Conservation (phyloP, 1,140 invertebrate genomes). For the Drosophila pruinosa region DNA sequence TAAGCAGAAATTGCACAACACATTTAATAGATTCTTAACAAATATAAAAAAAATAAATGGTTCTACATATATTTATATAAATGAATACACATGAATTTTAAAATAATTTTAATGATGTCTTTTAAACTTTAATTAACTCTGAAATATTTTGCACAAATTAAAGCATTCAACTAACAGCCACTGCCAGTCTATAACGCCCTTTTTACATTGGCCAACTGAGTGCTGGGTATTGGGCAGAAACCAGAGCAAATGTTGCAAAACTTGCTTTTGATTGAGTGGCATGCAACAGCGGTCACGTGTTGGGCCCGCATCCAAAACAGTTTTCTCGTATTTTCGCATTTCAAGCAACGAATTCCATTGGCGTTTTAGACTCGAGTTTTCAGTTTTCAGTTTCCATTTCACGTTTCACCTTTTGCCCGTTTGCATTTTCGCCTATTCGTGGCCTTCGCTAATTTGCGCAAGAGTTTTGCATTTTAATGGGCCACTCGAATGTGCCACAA, state of each 20-base stretch:
- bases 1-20: too few species aligned
- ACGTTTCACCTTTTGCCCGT: neutral
- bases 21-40: too few species aligned
- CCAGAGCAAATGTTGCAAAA: slow-evolving; percentile 16
- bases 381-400: slow-evolving; percentile 1
- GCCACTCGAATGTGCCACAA: neutral
- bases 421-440: neutral
- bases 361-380: neutral
- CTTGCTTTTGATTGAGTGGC: slow-evolving; percentile 39
- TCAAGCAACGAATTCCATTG: neutral
- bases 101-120: too few species aligned
- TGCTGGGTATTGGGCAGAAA: neutral
- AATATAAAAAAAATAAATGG: too few species aligned
- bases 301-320: neutral
- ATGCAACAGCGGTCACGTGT: slow-evolving; percentile 37
- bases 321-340: slow-evolving; percentile 1
- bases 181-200: neutral
- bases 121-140: too few species aligned
- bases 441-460: slow-evolving; percentile 51
- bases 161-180: too few species aligned
- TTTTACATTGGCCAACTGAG: too few species aligned
- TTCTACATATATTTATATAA: too few species aligned
- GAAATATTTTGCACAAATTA: too few species aligned
- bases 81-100: too few species aligned
- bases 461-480: slow-evolving; percentile 57